These are phyloP conservation scores for Ictidomys tridecemlineatus DNA, from an alignment of 2,113 vertebrate genomes.

Conservation along the genomic window DNA sequence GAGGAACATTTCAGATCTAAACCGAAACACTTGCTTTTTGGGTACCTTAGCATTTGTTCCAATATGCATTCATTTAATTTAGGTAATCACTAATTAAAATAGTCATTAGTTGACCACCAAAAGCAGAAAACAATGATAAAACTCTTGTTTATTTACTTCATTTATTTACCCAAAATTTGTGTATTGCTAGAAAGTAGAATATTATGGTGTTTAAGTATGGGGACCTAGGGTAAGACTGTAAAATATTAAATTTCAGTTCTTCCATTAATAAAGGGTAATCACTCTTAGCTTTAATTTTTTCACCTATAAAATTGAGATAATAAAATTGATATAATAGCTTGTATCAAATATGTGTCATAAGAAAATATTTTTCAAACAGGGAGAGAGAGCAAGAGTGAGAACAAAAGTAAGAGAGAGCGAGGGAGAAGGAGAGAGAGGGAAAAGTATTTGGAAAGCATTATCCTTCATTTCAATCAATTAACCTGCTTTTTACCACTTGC, in stretches of 20 bases:
- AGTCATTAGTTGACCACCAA: neutral
- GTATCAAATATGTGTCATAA: neutral
- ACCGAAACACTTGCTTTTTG: neutral
- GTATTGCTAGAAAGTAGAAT: neutral
- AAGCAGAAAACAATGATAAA: neutral
- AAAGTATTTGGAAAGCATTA: neutral
- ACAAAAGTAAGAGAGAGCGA: neutral
- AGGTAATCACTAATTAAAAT: neutral
- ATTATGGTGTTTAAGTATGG: neutral
- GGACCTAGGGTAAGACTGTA: neutral
- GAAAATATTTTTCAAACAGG: neutral
- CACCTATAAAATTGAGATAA: neutral
- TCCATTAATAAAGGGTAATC: neutral
- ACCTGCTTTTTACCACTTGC: neutral
- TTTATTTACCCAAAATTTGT: neutral
- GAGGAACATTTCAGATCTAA: too few relatives aligned
- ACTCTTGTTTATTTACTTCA: neutral
- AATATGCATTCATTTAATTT: neutral
- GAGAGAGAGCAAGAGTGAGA: neutral
- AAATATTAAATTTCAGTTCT: neutral
- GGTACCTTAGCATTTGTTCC: neutral
- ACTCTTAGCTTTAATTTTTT: slow-evolving; percentile 11
- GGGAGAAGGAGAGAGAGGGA: neutral
- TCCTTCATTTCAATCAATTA: neutral
- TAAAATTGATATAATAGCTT: neutral